Evolutionary conservation across 2,113 vertebrate genomes (phyloP), one percentile per base, ranked within the genome.

Genomic region (Petaurus breviceps): DNA sequence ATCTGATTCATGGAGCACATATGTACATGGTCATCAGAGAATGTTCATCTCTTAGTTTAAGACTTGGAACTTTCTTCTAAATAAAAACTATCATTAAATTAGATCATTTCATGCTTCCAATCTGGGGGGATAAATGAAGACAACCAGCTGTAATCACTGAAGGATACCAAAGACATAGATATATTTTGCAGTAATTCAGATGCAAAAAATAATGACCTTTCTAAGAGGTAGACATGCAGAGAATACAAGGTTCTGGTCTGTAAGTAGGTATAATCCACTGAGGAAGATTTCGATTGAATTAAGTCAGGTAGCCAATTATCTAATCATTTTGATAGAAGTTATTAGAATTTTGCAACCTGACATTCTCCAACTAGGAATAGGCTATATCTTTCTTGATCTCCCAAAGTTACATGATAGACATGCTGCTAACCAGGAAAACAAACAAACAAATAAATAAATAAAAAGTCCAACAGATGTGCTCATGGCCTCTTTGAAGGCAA

Each of bases 161-260:
- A 84, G 19, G 14, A n/a, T 89, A 46, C 50, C 14, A 84, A 68
- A 53, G 50, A 55, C 90, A 1, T 90, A 52, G 26, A 54, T 23
- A 24, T 93, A 43, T 28, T 95, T 96, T 91, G 14, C 2, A 95
- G 47, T 93, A 90, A 93, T 68, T 31, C 8, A 93, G 22, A 92
- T 50, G 93, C 51, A 94, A 51, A 51, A 68, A 96, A 94, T 52
- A 61, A 61, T 46, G 51, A 49, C 89, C 26, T 47, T n/a, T 90
- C 8, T 25, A 19, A 24, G 46, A 53, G 3, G 43, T 28, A 43
- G 25, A 43, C 55, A 9, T 95, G 92, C 61, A 92, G n/a, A 43
- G 19, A 84, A 84, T 43, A 43, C 23, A 19, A 84, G 68, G 1
- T 43, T 84, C n/a, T 84, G 5, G n/a, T 43, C n/a, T 77, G 4